Conservation (phyloP, 2,797 vertebrate species). For the Anniella stebbinsi region DNA sequence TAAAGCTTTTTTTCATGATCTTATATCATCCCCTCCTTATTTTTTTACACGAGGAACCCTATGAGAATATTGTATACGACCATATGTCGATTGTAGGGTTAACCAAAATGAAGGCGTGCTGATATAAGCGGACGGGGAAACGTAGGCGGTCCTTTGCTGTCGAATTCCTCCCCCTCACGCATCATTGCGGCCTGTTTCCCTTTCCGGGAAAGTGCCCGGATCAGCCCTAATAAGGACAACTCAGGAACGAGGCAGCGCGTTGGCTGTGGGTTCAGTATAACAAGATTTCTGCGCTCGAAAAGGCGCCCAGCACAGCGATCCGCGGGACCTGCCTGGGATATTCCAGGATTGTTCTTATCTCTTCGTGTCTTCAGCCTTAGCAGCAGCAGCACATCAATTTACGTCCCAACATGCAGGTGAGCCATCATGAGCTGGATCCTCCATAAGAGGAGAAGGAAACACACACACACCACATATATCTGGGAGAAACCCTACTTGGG, state of each 20-base stretch:
- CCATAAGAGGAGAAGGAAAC: background rate
- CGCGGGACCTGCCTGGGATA: too few species aligned
- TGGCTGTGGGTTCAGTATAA: rapidly evolving
- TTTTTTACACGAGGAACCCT: background rate
- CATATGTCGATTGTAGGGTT: background rate
- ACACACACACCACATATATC: too few species aligned
- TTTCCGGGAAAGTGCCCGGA: slow-evolving; percentile 2
- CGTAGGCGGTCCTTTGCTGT: too few species aligned
- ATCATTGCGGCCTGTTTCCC: background rate
- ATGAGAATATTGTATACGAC: background rate
- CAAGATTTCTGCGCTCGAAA: too few species aligned
- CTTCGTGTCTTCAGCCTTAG: background rate
- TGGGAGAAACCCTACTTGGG: background rate
- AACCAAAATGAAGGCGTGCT: background rate
- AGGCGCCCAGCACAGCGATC: background rate
- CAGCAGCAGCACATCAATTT: background rate
- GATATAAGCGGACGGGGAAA: too few species aligned
- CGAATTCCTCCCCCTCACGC: too few species aligned
- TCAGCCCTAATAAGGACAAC: slow-evolving; percentile 22
- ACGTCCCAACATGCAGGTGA: slow-evolving; percentile 37
- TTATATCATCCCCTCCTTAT: too few species aligned
- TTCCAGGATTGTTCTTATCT: rapidly evolving
- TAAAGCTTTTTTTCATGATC: too few species aligned
- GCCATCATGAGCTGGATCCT: background rate
- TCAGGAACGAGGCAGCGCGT: background rate